These are phyloP conservation scores for Lithodes maja DNA, from an alignment of 2,888 invertebrate genomes.

Conservation along the genomic window DNA sequence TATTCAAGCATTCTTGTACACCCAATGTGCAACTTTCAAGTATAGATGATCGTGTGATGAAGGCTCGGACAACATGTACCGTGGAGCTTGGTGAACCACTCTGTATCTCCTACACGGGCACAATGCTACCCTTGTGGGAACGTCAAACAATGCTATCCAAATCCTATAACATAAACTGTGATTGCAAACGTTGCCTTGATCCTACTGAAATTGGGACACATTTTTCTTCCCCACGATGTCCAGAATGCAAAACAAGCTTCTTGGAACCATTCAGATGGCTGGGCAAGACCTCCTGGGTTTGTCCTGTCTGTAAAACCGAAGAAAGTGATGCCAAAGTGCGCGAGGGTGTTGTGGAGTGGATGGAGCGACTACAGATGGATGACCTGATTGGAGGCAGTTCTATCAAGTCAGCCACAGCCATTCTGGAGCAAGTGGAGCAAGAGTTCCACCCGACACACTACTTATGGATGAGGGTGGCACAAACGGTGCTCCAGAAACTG, in stretches of 20 bases:
- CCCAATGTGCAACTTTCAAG: constrained; percentile 89
- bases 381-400: constrained; percentile 46
- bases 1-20: constrained; percentile 87
- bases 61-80: constrained; percentile 80
- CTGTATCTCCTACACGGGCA: constrained; percentile 86
- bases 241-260: constrained; percentile 32
- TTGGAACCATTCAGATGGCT: constrained; percentile 2
- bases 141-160: constrained; percentile 30
- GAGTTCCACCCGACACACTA: constrained; percentile 56
- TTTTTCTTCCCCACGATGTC: constrained; percentile 66
- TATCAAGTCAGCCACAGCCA: constrained; percentile 12
- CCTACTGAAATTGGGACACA: constrained; percentile 57
- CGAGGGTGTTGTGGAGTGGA: constrained; percentile 48
- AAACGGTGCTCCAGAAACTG: constrained; percentile 38
- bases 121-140: constrained; percentile 62
- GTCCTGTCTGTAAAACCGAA: constrained; percentile 41
- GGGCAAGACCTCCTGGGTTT: constrained; percentile 45
- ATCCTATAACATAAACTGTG: constrained; percentile 54
- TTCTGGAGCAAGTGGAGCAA: constrained; percentile 42
- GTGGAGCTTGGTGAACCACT: constrained; percentile 82
- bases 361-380: constrained; percentile 45
- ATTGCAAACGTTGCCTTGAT: constrained; percentile 59
- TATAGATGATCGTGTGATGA: constrained; percentile 79
- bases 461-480: constrained; percentile 55
- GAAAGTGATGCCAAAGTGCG: constrained; percentile 27